These are phyloP conservation scores for Ctenopoma multispine DNA, from an alignment of 2,797 vertebrate genomes.

Conservation along the genomic window DNA sequence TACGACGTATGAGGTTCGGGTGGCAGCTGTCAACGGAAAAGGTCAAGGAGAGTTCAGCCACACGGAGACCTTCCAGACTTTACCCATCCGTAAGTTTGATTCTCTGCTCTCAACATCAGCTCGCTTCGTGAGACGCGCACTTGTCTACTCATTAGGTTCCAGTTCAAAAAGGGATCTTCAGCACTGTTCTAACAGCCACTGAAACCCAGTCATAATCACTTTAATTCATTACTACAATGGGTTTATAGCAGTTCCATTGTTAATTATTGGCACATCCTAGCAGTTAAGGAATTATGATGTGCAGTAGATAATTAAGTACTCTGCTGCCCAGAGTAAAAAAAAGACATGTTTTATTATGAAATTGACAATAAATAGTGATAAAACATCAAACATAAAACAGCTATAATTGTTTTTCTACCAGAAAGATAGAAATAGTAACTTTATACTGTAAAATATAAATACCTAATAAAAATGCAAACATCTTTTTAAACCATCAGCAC, in stretches of 20 bases:
- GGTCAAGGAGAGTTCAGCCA: constrained; percentile 97
- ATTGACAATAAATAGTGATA: not conserved
- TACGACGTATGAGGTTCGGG: constrained; percentile 95
- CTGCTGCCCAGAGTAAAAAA: not conserved
- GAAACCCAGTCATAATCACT: constrained; percentile 1
- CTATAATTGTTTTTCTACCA: not conserved
- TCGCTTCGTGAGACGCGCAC: constrained; percentile 1
- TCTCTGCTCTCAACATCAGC: not conserved
- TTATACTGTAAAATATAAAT: constrained; percentile 1
- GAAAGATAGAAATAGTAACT: constrained; percentile 8
- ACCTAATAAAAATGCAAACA: constrained; percentile 17
- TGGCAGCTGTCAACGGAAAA: constrained; percentile 97
- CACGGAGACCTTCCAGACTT: constrained; percentile 94
- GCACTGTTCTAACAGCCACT: not conserved
- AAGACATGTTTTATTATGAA: not conserved
- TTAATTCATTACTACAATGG: not conserved
- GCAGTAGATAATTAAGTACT: not conserved
- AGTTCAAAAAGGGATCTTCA: not conserved
- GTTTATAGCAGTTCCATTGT: constrained; percentile 7
- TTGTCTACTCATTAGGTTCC: not conserved
- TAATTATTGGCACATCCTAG: constrained; percentile 5
- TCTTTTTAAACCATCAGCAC: constrained; percentile 27
- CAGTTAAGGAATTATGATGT: not conserved
- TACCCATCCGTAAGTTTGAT: constrained; percentile 92
- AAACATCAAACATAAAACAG: not conserved